Conservation (phyloP, 2,888 invertebrate species). For the Cantharis lateralis region DNA sequence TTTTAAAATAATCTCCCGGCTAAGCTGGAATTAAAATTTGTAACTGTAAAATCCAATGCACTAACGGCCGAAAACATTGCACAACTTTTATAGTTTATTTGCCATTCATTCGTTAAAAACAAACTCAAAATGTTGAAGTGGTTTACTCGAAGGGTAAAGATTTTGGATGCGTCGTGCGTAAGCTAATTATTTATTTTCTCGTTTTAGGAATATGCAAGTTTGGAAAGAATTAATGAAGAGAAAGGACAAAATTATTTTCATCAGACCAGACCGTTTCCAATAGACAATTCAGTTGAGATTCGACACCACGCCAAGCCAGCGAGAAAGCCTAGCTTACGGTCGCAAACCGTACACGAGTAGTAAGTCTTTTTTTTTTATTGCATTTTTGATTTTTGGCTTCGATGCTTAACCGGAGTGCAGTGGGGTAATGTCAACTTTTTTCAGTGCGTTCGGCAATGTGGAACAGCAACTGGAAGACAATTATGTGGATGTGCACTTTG, state of each 20-base stretch:
- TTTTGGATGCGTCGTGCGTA: too few relatives aligned
- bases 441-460: constrained; percentile 15
- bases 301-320: constrained; percentile 9
- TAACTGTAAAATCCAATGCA: too few relatives aligned
- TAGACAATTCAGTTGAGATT: constrained; percentile 17
- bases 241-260: constrained; percentile 5
- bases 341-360: constrained; percentile 25
- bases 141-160: too few relatives aligned
- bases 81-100: too few relatives aligned
- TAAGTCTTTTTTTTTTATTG: background rate
- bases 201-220: constrained; percentile 27
- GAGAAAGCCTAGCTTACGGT: constrained; percentile 11
- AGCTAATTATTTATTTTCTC: background rate
- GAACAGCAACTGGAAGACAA: constrained; percentile 6
- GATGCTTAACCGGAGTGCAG: background rate
- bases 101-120: too few relatives aligned
- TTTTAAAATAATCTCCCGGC: background rate
- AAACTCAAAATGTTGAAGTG: too few relatives aligned
- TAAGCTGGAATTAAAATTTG: background rate
- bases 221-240: constrained; percentile 27
- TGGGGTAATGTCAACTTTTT: background rate
- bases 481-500: constrained; percentile 6
- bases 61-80: too few relatives aligned
- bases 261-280: constrained; percentile 22
- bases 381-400: background rate